Evolutionary conservation across 2,113 vertebrate genomes (phyloP), one percentile per base, ranked within the genome.

Genomic region (Apodemus sylvaticus): DNA sequence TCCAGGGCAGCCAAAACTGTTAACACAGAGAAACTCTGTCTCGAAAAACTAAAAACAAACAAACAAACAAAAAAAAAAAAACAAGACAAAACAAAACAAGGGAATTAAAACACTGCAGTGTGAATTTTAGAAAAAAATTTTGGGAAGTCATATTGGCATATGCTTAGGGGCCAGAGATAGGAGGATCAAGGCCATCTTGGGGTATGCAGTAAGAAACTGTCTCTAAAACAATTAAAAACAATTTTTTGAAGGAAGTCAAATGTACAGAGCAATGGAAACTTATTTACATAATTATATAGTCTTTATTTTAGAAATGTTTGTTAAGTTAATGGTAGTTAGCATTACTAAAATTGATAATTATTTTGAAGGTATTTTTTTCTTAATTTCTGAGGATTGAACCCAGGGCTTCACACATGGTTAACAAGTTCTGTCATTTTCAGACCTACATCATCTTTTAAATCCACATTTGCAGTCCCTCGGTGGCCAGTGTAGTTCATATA

Each of bases 341-440:
- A 78, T 71, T 92, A 85, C 60, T 95, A 39, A 95, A 97, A 91
- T 45, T 51, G 22, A 60, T 87, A 90, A 91, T 74, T 93, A 78
- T 76, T 31, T 78, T 85, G 20, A 95, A 93, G 64, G 12, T 66
- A 22, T 60, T 62, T 90, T 77, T 42, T 36, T 58, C 29, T 89
- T 73, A 6, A n/a, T 71, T 55, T 51, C 36, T 42, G 51, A 51
- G 51, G 48, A 55, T n/a, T 42, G 14, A 39, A 71, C 66, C 14
- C 22, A 55, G 48, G 45, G 36, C 36, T 70, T 58, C 51, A 73
- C 58, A 51, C 24, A 39, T 88, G 24, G 22, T 26, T n/a, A 53
- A 36, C 86, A 88, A 58, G 22, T 55, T 71, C 36, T 88, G 2
- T 88, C 8, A 19, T 17, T 42, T 29, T 76, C 87, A 58, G 22